Base-by-base conservation (phyloP, 2,888 invertebrate genomes). In the Lepidochitona cinerea region DNA sequence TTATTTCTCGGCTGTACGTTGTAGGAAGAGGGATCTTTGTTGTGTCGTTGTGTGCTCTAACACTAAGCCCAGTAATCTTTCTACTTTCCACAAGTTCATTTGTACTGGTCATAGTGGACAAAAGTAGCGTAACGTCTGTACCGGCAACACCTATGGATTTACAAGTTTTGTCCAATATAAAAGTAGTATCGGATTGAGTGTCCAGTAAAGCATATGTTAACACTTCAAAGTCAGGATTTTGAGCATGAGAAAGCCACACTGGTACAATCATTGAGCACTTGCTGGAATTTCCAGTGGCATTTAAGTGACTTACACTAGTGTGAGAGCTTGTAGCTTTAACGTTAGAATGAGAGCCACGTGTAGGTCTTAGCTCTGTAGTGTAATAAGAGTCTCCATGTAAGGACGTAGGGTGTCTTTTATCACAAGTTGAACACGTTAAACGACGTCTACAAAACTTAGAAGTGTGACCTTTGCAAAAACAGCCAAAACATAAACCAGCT, bases 121-220 rank as follows among this genome's bases (percentile, higher is more conserved):
- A 67, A 9, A 23, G 35, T 23, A 81, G 68, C 1, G 68, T 67
- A 12, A 73, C 71, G 6, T 23, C 14, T n/a, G 14, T 18, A 23
- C 75, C 72, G 14, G 68, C 37, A 12, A 75, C 35, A 37, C 72
- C 70, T 14, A 80, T 41, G 4, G 36, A 35, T 29, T 70, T 35
- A 37, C 53, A 35, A 12, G 77, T 78, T 14, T 73, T 54, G 1
- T 77, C 72, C 4, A 75, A 37, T 14, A 79, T 37, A 59, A 80
- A 81, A 7, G 75, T 77, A 3, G 79, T 78, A 64, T 83, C 80
- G n/a, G 72, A 71, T 37, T 79, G 77, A 14, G 79, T 74, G 70
- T 83, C 83, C 1, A 83, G 49, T 23, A 83, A 36, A 0, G 79
- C 81, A 72, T 81, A 82, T 5, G 77, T 75, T 5, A 78, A 49